A percentile compares a stretch with the other conserved stretches of the same genome.
phyloP scores from a whole-genome alignment of 1,140 invertebrate species.

The Marisa cornuarietis region DNA sequence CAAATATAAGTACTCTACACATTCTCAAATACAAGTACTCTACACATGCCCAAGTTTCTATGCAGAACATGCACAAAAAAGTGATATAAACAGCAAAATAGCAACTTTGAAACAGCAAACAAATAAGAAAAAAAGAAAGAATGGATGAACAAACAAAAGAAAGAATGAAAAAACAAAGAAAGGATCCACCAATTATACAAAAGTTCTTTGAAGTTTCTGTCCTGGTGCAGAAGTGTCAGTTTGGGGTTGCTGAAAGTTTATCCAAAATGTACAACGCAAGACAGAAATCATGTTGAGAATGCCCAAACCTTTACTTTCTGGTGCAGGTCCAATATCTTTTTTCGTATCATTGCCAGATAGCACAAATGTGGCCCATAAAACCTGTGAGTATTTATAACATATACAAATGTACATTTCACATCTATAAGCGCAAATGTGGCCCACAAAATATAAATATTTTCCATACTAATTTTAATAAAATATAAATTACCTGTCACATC shows the following conservation, averaged over 20 bases:
- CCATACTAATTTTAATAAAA: background rate
- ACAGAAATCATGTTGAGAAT: too few species aligned
- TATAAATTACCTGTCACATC: background rate
- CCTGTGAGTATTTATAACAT: conserved; percentile 69
- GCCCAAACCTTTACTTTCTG: conserved; percentile 39
- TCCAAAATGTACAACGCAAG: too few species aligned
- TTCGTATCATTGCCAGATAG: conserved; percentile 36
- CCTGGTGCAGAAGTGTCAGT: background rate
- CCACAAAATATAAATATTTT: background rate
- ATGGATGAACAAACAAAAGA: background rate
- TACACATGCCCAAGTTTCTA: too few species aligned
- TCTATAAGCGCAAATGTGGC: background rate
- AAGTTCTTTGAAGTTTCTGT: too few species aligned
- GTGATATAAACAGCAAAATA: too few species aligned
- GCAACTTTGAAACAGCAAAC: too few species aligned
- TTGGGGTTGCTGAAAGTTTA: background rate
- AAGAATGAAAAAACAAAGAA: background rate
- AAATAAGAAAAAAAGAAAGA: background rate
- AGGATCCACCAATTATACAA: too few species aligned
- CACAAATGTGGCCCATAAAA: conserved; percentile 78
- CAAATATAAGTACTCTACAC: too few species aligned
- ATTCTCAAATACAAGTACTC: too few species aligned
- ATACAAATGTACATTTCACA: background rate
- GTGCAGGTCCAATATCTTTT: conserved; percentile 25
- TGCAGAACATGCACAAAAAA: too few species aligned